Base-by-base conservation (phyloP, 2,888 invertebrate species). In the Caenorhabditis doughertyi region DNA sequence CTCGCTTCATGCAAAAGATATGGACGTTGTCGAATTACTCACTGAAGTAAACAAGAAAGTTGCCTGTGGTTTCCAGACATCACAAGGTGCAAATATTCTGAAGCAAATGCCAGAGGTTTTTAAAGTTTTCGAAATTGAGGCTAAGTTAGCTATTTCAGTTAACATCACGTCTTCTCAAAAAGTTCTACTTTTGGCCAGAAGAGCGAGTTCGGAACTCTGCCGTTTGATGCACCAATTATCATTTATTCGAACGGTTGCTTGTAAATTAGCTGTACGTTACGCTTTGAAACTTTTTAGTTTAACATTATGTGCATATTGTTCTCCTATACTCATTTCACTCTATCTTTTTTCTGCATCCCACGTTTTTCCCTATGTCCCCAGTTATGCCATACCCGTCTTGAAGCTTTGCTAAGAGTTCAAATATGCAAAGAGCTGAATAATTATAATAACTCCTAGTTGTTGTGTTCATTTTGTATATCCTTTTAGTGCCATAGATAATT, bases 171-270 rank as follows among this genome's bases (percentile, higher is more conserved):
- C 87, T 91, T 9, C 79, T 84, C 18, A 89, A 89, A 68, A 89
- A 89, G 70, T 91, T 91, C 76, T 92, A 88, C 79, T 92, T 91
- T 73, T 92, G 89, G 72, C 91, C 91, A 3, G 51, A 65, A 49
- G 49, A 47, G 11, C 32, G 65, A 32, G 44, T 58, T n/a, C 71
- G 81, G 9, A 64, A 47, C 35, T 73, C 79, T 13, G 44, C 77
- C 11, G 82, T 76, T 49, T 76, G 67, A 65, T 53, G 44, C 3
- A 32, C 5, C n/a, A 13, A 32, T 16, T 13, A 29, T 49, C n/a
- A 25, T 16, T 18, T 44, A 42, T 35, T 16, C 21, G 2, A 56
- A 27, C 25, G 21, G 32, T 74, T 56, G 35, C 49, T 49, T 74
- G 74, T 65, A 32, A 25, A 74, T 74, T 32, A 29, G 47, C 58